These are phyloP conservation scores for Blastobasis lacticolella DNA, from an alignment of 2,888 invertebrate species.

Conservation along the genomic window DNA sequence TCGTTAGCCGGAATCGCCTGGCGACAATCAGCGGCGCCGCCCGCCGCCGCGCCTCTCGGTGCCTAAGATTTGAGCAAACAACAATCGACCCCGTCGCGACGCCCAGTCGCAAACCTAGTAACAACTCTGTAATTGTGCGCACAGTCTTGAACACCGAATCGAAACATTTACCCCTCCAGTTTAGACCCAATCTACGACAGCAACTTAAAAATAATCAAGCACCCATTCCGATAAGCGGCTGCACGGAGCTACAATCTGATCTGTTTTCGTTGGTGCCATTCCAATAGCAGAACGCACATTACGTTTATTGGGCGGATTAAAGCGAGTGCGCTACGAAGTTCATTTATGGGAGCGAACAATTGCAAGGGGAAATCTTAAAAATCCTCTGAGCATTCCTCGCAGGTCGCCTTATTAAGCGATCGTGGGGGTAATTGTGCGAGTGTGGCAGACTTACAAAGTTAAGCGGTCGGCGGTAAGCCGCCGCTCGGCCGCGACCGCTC, in stretches of 20 bases:
- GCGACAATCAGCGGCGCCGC: constrained; percentile 24
- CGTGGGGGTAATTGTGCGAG: constrained; percentile 50
- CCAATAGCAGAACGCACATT: constrained; percentile 57
- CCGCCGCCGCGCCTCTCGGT: constrained; percentile 5
- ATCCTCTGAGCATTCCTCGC: constrained; percentile 45
- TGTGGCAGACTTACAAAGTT: constrained; percentile 66
- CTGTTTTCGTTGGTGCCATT: constrained; percentile 49
- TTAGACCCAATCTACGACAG: constrained; percentile 2
- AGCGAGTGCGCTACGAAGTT: constrained; percentile 40
- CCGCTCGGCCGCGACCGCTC: constrained; percentile 43
- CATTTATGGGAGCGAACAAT: constrained; percentile 33
- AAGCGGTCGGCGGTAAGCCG: constrained; percentile 58
- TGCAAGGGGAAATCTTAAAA: constrained; percentile 49
- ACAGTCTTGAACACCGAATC: constrained; percentile 7
- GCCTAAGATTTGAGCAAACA: constrained; percentile 25
- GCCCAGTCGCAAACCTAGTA: constrained; percentile 3
- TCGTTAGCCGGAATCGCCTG: constrained; percentile 35
- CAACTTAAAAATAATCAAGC: constrained; percentile 4
- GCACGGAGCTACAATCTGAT: constrained; percentile 31
- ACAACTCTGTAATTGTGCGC: constrained; percentile 4
- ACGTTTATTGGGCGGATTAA: constrained; percentile 63
- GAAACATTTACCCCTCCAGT: constrained; percentile 31
- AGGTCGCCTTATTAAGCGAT: constrained; percentile 58
- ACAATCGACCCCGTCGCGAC: constrained; percentile 4
- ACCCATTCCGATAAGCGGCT: constrained; percentile 1